A percentile compares a stretch with the other conserved stretches of the same genome.
These are phyloP conservation scores for Danaus melanippus DNA, from an alignment of 1,140 invertebrate genomes.

Conservation along the genomic window DNA sequence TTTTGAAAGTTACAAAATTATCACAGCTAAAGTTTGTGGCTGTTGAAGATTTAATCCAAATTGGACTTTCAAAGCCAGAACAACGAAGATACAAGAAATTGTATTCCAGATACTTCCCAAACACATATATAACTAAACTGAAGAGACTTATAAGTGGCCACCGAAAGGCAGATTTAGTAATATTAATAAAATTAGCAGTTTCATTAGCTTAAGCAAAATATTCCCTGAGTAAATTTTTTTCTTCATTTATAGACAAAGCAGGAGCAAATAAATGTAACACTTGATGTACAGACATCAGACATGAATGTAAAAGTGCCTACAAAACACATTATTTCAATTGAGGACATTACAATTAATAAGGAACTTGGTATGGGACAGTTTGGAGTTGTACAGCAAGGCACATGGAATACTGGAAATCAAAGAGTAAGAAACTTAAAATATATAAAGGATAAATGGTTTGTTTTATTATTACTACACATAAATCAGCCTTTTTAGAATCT, in stretches of 20 bases:
- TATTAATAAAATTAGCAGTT: slow-evolving; percentile 9
- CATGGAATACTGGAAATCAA: slow-evolving; percentile 97
- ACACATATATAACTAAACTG: slow-evolving; percentile 93
- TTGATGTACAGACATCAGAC: slow-evolving; percentile 41
- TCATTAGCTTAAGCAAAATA: neutral
- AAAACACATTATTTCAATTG: slow-evolving; percentile 96
- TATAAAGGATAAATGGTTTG: neutral
- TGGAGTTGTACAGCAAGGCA: slow-evolving; percentile 96
- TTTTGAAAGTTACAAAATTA: slow-evolving; percentile 87
- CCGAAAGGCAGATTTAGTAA: slow-evolving; percentile 74
- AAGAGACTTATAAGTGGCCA: slow-evolving; percentile 81
- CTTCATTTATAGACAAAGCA: slow-evolving; percentile 38
- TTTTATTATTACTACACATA: slow-evolving; percentile 1
- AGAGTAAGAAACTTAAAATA: slow-evolving; percentile 74
- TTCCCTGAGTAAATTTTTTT: slow-evolving; percentile 2
- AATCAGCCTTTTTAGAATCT: neutral
- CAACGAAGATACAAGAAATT: slow-evolving; percentile 93
- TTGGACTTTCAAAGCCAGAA: slow-evolving; percentile 97
- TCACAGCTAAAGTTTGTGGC: slow-evolving; percentile 97
- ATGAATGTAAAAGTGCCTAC: slow-evolving; percentile 77
- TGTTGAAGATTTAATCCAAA: slow-evolving; percentile 90
- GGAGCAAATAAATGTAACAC: slow-evolving; percentile 25
- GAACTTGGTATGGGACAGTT: slow-evolving; percentile 97
- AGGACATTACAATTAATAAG: slow-evolving; percentile 94
- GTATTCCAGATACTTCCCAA: slow-evolving; percentile 93